Percentiles rank a stretch among this genome's conserved stretches.
phyloP scores from a whole-genome alignment of 2,113 vertebrate species.

The Brienomyrus longianalis region DNA sequence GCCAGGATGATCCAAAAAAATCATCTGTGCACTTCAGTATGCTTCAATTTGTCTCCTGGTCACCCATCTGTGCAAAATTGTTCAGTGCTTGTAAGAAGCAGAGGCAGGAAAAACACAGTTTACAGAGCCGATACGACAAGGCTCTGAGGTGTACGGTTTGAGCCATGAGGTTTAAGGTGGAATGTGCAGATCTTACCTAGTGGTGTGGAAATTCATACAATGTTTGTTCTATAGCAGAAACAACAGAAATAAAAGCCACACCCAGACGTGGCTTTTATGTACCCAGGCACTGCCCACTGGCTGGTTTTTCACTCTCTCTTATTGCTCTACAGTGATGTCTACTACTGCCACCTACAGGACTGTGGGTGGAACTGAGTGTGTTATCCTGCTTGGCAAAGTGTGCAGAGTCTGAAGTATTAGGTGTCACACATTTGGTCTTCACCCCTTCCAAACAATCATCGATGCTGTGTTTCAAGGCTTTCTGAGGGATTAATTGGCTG shows the following conservation, averaged over 20 bases:
- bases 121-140: neutral
- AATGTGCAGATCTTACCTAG: neutral
- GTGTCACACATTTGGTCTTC: neutral
- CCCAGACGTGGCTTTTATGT: neutral
- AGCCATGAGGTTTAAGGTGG: neutral
- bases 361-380: neutral
- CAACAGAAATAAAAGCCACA: neutral
- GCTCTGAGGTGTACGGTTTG: neutral
- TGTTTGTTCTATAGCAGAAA: neutral
- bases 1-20: neutral
- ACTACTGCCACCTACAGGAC: neutral
- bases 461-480: neutral
- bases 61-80: neutral
- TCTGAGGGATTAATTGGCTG: neutral
- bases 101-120: neutral
- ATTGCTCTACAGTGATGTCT: neutral
- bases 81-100: neutral
- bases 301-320: neutral
- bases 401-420: neutral
- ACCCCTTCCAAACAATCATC: neutral
- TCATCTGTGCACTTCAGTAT: neutral
- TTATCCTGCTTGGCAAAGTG: neutral
- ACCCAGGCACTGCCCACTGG: neutral
- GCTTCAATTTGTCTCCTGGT: neutral
- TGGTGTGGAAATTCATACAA: neutral